Evolutionary conservation across 2,113 vertebrate genomes (phyloP).

Genomic region (Pongo abelii): DNA sequence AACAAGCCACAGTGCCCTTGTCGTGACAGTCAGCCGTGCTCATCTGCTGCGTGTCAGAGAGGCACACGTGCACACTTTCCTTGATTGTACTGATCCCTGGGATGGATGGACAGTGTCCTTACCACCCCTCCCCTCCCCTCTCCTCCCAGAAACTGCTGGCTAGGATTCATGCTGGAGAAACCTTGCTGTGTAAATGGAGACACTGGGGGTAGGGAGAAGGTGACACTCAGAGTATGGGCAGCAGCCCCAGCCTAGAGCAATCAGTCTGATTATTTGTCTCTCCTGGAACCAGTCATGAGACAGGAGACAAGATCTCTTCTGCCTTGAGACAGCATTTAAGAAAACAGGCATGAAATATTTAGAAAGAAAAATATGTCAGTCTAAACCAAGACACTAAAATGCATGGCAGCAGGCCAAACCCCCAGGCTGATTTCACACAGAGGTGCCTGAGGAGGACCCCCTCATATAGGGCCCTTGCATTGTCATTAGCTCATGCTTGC

Average conservation of each 20-base stretch:
- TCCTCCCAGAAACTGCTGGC: not conserved
- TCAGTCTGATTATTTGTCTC: not conserved
- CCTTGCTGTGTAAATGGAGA: not conserved
- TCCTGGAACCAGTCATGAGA: not conserved
- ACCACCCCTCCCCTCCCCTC: rapidly evolving
- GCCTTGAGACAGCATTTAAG: not conserved
- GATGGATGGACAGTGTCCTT: not conserved
- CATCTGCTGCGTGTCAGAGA: not conserved
- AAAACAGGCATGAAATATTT: not conserved
- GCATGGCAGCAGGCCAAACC: not conserved
- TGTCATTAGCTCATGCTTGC: not conserved
- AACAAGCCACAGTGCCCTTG: not conserved
- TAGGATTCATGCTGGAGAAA: not conserved
- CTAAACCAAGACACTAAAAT: not conserved
- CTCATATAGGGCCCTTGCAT: no score
- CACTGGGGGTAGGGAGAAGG: not conserved
- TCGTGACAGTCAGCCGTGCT: not conserved
- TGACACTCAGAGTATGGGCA: rapidly evolving
- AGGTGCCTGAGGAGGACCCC: not conserved
- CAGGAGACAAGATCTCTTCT: not conserved
- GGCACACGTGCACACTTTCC: rapidly evolving
- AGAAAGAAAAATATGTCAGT: not conserved
- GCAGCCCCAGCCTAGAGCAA: not conserved
- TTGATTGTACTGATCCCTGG: rapidly evolving
- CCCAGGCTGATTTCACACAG: not conserved